These are phyloP conservation scores for Agelaius tricolor DNA, from an alignment of 2,113 vertebrate species.

Conservation along the genomic window DNA sequence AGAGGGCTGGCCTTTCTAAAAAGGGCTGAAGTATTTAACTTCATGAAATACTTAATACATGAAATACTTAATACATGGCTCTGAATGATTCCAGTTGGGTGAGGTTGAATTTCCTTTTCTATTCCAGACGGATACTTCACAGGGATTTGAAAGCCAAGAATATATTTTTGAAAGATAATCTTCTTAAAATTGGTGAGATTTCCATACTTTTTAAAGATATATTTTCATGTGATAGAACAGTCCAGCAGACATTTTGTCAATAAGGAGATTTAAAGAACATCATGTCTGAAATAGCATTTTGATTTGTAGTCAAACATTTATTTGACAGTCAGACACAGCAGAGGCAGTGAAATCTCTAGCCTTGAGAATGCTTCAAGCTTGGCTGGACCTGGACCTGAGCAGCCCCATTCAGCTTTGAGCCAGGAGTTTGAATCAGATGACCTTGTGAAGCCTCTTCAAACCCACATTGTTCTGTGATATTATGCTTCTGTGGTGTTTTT, in stretches of 20 bases:
- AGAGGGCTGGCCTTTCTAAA: not conserved
- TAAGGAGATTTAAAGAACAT: not conserved
- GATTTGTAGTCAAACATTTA: not conserved
- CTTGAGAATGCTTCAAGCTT: not conserved
- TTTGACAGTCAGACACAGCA: not conserved
- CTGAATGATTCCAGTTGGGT: not conserved
- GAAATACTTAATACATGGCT: not conserved
- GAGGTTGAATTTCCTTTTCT: slow-evolving; percentile 18
- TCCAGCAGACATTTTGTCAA: not conserved
- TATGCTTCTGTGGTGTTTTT: not conserved
- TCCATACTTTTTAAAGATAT: not conserved
- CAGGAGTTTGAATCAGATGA: not conserved
- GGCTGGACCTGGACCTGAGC: not conserved
- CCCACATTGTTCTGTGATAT: not conserved
- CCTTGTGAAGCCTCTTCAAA: not conserved
- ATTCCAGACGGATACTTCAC: slow-evolving; percentile 84
- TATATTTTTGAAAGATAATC: slow-evolving; percentile 87
- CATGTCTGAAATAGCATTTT: not conserved
- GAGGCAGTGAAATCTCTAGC: not conserved
- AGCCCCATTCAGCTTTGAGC: not conserved
- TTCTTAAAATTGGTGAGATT: slow-evolving; percentile 87
- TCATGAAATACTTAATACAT: not conserved
- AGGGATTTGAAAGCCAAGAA: slow-evolving; percentile 90
- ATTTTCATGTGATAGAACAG: not conserved
- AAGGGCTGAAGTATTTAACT: not conserved